Base-by-base conservation (phyloP, 2,113 vertebrate species). In the Lophura nycthemera region DNA sequence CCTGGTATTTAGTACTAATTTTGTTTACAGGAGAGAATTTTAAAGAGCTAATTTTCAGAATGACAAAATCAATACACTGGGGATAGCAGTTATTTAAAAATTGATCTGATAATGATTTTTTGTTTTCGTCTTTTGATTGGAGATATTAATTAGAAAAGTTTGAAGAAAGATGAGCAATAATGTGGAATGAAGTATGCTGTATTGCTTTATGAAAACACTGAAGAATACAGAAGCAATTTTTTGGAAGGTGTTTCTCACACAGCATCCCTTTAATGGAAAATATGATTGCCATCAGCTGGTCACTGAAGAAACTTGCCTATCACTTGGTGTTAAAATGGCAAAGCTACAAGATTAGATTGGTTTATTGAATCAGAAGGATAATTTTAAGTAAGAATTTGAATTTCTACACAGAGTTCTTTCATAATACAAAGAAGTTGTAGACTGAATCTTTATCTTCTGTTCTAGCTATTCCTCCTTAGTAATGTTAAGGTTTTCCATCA, bases 21-120 rank as follows among this genome's bases (percentile, higher is more conserved):
- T 94, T 85, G 48, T 79, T 67, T 83, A 22, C 4, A 42, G 85
- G 56, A 86, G 57, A 83, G 67, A 59, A 86, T 95, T 93, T 92
- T 81, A 95, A 96, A 92, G 45, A 94, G 61, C 22, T 96, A 90
- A 93, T 97, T 97, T 97, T 92, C 87, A 90, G 40, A 13, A 96
- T 96, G 92, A 95, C 90, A 97, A 96, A 96, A 96, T 77, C 80
- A 92, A 32, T 93, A 50, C n/a, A 9, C 20, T 86, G 72, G 52
- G 75, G 50, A 83, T 90, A 90, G 88, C 22, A 86, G 87, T 96
- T 90, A 90, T 96, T 96, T 96, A 95, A 95, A 96, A 96, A 97
- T 91, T 91, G 77, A 96, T 96, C 93, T 89, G 22, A 95, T 67
- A 89, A 86, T 65, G 8, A 60, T 84, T 91, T 27, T 93, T 94